A percentile compares a stretch with the other conserved stretches of the same genome.
Evolutionary conservation across 2,113 vertebrate species (phyloP).

Genomic region (Bagarius yarrelli): DNA sequence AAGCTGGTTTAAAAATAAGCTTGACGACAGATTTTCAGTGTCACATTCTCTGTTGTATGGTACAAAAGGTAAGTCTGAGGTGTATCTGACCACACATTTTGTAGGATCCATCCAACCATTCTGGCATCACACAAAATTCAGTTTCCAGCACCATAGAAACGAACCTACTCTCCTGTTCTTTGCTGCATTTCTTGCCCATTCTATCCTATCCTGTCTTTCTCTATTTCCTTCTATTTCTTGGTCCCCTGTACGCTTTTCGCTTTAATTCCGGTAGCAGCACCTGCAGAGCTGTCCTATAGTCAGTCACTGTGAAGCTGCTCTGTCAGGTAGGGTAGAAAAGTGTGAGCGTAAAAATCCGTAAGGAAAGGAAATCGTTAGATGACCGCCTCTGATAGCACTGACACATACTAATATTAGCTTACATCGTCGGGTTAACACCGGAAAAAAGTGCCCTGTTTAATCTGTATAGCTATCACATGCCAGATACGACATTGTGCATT

Average conservation of each 20-base stretch:
- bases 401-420: slow-evolving; percentile 16
- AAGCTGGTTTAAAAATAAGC: not conserved
- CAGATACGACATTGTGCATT: not conserved
- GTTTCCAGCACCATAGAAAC: not conserved
- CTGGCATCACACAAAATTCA: not conserved
- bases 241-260: not conserved
- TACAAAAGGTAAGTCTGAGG: not conserved
- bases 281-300: slow-evolving; percentile 12
- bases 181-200: not conserved
- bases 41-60: not conserved
- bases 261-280: slow-evolving; percentile 13
- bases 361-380: slow-evolving; percentile 34
- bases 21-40: not conserved
- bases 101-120: not conserved
- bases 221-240: not conserved
- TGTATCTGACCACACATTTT: not conserved
- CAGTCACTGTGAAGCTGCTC: not conserved
- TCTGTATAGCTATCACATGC: not conserved
- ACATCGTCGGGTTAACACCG: not conserved
- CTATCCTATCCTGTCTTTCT: not conserved
- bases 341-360: not conserved
- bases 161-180: not conserved
- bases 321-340: not conserved
- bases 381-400: slow-evolving; percentile 19
- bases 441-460: not conserved